Base-by-base conservation (phyloP, 1,140 invertebrate genomes). In the Frieseomelitta varia region DNA sequence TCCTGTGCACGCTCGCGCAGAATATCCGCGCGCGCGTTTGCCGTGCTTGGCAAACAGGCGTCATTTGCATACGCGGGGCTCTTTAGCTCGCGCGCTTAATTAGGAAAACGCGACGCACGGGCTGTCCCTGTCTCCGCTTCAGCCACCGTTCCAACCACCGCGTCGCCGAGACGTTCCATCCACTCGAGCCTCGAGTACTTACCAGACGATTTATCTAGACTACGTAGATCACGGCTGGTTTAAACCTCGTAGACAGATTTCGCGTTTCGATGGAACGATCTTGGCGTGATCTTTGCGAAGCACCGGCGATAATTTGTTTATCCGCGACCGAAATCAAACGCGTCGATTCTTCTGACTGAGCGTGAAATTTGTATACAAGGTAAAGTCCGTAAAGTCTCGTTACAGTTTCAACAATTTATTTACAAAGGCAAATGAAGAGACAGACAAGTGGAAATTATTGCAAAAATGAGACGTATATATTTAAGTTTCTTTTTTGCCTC, bases 41-140 rank as follows among this genome's bases (percentile, higher is more conserved):
- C 76, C 78, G 76, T 75, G 80, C 78, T 75, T 53, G 55, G 67
- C 82, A 85, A 91, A 89, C 87, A 86, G 53, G 74, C 81, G 77
- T 90, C 90, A 87, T 92, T 91, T 91, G 85, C 90, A 91, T 88
- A 90, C 81, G 72, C 84, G 79, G 34, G 39, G 55, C 72, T 79
- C 81, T 85, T 84, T 87, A 82, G 83, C 84, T 84, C 68, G 81
- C 83, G 83, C 83, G 87, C 84, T 88, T 90, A 91, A 91, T 91
- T 89, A 91, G 86, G 68, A 85, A 83, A 84, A 69, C 80, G 82
- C 75, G 82, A 79, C 73, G 81, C 68, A 65, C 79, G 1, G 39
- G 80, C 79, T 56, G 72, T 79, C 79, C 73, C 58, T 24, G 55
- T n/a, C 47, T 10, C 39, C 63, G 78, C 61, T 77, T 71, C 30